Percentiles rank a stretch among this genome's conserved stretches.
These are phyloP conservation scores for Thripadectes ignobilis DNA, from an alignment of 2,797 vertebrate species.

Conservation along the genomic window DNA sequence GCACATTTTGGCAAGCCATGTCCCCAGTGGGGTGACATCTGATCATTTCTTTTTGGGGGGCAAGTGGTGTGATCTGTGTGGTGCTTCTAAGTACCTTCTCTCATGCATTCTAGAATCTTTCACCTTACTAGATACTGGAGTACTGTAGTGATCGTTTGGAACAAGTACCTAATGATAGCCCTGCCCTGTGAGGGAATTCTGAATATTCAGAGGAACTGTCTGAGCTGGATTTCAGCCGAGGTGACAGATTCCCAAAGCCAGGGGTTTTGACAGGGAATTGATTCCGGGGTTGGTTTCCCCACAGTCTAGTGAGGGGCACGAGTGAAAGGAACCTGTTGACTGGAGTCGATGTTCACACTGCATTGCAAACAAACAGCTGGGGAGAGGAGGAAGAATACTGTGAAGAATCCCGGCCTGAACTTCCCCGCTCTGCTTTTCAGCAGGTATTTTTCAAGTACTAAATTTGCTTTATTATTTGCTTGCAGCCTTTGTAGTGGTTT, in stretches of 20 bases:
- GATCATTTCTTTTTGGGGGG: not conserved
- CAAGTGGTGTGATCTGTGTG: not conserved
- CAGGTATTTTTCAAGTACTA: not conserved
- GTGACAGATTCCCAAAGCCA: not conserved
- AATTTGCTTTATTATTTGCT: not conserved
- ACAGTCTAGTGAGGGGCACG: not conserved
- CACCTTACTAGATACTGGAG: not conserved
- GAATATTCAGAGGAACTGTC: not conserved
- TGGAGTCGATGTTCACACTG: not conserved
- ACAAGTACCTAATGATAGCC: not conserved
- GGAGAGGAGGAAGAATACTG: not conserved
- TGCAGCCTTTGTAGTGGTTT: not conserved
- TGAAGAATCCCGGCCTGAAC: not conserved
- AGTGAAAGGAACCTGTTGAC: not conserved
- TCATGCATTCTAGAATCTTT: not conserved
- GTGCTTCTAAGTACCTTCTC: not conserved
- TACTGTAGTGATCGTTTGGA: not conserved
- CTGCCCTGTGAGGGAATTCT: not conserved
- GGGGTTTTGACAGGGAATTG: not conserved
- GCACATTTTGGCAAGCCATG: not conserved
- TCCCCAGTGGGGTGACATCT: not conserved
- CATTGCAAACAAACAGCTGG: not conserved
- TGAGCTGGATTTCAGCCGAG: not conserved
- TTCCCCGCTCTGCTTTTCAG: not conserved
- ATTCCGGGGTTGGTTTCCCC: not conserved